Base-by-base conservation (phyloP, 2,113 vertebrate species). In the Nansenia antarctica region DNA sequence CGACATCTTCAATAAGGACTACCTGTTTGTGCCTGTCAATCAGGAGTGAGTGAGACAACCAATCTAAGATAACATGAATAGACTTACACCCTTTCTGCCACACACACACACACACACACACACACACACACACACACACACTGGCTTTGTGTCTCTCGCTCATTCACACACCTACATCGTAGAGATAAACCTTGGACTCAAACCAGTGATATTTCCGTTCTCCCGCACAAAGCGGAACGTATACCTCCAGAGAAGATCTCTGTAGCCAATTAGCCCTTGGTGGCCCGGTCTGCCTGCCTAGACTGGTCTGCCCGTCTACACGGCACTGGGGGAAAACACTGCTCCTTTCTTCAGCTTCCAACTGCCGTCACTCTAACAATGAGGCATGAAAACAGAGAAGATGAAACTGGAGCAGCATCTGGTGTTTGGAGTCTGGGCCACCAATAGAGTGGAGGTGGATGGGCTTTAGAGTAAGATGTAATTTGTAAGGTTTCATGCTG, bases 1-100 rank as follows among this genome's bases (percentile, higher is more conserved):
- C 63, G 97, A 97, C 85, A 95, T 98, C 67, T 99, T 98, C 85
- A 93, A 69, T 87, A 98, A 98, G 86, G 96, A 98, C 91, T 98
- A 94, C 74, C 93, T 99, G 65, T 99, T 99, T 84, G 94, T 99
- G 62, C 96, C 97, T 68, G 95, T 99, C 76, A 99, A 98, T 83
- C 94, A 99, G 69, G 93, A 95, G 95, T 96, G 88, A 94, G 94
- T 93, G 27, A 11, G 3, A 20, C n/a, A n/a, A n/a, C n/a, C n/a
- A n/a, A 3, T 32, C n/a, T 5, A 27, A 64, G 12, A 55, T 20
- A 49, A 65, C 62, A 65, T 15, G 6, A 15, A 64, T 18, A 20
- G 26, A 31, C 39, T 6, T 11, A 30, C 39, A 29, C 37, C 15
- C 37, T 11, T 20, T 9, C 49, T 2, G n/a, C 20, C 22, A 49